A percentile compares a stretch with the other conserved stretches of the same genome.
These are phyloP conservation scores for Tetraodon nigroviridis DNA, from an alignment of 2,113 vertebrate genomes.

Conservation along the genomic window DNA sequence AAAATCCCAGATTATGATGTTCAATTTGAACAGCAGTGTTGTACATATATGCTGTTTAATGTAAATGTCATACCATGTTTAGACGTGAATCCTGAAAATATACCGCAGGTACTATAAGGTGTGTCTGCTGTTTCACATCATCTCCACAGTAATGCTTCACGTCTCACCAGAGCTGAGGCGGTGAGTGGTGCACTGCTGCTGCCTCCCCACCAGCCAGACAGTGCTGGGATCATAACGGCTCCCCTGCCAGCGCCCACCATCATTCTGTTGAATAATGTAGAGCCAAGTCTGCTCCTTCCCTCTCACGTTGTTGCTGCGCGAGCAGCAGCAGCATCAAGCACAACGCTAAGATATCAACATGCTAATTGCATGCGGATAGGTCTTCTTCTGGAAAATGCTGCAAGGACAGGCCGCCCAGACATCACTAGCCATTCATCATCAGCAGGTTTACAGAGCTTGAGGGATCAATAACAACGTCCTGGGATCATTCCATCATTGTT, in stretches of 20 bases:
- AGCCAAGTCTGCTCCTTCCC: conserved; percentile 16
- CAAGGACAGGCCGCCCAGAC: conserved; percentile 17
- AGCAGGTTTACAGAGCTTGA: conserved; percentile 43
- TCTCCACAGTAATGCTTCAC: conserved; percentile 3
- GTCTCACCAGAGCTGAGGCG: conserved; percentile 34
- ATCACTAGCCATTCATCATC: conserved; percentile 42
- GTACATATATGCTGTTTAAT: too few relatives aligned
- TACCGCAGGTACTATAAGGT: not conserved
- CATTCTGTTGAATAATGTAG: conserved; percentile 66
- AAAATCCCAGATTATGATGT: too few relatives aligned
- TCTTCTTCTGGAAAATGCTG: conserved; percentile 10
- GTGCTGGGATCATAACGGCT: conserved; percentile 26
- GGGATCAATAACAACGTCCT: conserved; percentile 42
- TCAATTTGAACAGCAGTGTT: too few relatives aligned
- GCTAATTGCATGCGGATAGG: conserved; percentile 52
- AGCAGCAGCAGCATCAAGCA: conserved; percentile 3
- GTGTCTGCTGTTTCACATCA: conserved; percentile 15
- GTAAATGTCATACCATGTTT: too few relatives aligned
- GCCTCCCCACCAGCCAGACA: conserved; percentile 39
- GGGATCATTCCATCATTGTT: conserved; percentile 42
- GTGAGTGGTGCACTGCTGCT: conserved; percentile 33
- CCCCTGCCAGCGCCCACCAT: conserved; percentile 38
- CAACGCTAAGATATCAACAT: conserved; percentile 39
- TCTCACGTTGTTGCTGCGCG: conserved; percentile 27
- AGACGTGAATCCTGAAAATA: conserved; percentile 3